A percentile compares a stretch with the other conserved stretches of the same genome.
Evolutionary conservation across 2,797 vertebrate species (phyloP).

Genomic region (Sebastes trivittatus): DNA sequence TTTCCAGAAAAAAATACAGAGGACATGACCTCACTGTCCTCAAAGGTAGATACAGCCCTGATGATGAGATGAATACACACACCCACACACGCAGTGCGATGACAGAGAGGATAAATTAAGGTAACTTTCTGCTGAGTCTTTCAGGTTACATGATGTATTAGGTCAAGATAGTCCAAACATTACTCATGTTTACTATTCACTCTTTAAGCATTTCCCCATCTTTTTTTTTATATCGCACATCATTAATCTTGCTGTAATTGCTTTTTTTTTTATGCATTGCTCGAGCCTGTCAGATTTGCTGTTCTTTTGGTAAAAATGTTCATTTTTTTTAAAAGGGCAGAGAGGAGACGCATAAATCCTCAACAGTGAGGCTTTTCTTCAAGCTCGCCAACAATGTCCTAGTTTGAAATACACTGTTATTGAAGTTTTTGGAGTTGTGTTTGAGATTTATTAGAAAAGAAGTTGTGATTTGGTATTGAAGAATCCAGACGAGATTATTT

Average conservation of each 20-base stretch:
- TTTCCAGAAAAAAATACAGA: background rate
- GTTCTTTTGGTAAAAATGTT: background rate
- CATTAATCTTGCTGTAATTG: background rate
- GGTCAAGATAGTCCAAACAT: conserved; percentile 14
- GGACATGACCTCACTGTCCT: background rate
- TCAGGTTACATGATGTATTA: conserved; percentile 18
- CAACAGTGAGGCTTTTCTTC: background rate
- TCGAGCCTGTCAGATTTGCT: background rate
- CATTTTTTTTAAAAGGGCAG: background rate
- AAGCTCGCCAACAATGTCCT: background rate
- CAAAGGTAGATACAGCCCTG: background rate
- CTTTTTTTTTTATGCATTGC: background rate
- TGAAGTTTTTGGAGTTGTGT: background rate
- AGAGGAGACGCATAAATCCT: background rate
- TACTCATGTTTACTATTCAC: conserved; percentile 16
- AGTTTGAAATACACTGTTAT: background rate
- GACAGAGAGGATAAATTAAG: conserved; percentile 10
- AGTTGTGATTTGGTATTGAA: background rate
- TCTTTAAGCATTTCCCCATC: background rate
- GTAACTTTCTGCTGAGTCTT: conserved; percentile 1
- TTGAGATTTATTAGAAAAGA: conserved; percentile 3
- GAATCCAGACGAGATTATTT: background rate
- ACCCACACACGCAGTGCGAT: background rate
- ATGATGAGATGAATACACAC: background rate
- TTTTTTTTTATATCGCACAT: background rate